Evolutionary conservation across 2,888 invertebrate species (phyloP).

Genomic region (Lepidocyrtoides sp.): DNA sequence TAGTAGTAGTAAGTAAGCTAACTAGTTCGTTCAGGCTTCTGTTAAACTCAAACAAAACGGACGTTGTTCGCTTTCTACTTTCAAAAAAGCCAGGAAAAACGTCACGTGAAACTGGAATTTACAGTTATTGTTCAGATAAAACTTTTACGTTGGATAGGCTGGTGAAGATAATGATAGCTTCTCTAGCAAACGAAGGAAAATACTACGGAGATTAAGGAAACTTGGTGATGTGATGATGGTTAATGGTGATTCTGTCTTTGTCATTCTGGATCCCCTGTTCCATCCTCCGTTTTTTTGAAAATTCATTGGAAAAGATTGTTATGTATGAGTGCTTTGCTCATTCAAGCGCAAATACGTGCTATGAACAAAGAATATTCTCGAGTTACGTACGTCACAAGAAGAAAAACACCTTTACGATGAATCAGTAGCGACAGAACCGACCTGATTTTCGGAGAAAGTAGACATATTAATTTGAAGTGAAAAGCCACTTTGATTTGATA

Average conservation of each 20-base stretch:
- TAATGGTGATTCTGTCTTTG: too few species aligned
- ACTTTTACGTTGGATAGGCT: neutral
- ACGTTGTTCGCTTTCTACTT: neutral
- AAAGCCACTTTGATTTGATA: constrained; percentile 30
- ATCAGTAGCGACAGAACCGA: neutral
- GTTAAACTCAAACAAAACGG: too few species aligned
- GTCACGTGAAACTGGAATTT: constrained; percentile 10
- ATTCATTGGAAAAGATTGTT: too few species aligned
- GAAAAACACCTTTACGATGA: neutral
- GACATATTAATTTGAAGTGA: constrained; percentile 2
- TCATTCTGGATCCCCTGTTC: too few species aligned
- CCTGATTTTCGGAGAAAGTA: neutral
- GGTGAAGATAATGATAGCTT: neutral
- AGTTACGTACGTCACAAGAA: too few species aligned
- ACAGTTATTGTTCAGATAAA: constrained; percentile 13
- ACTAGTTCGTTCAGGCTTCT: too few species aligned
- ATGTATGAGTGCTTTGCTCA: too few species aligned
- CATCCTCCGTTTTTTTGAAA: too few species aligned
- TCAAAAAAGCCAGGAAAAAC: neutral
- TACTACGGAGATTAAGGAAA: neutral
- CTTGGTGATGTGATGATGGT: neutral
- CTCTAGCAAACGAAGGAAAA: neutral
- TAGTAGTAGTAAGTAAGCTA: too few species aligned
- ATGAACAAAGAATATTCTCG: too few species aligned
- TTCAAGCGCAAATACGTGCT: too few species aligned